Evolutionary conservation across 2,113 vertebrate genomes (phyloP).

Genomic region (Colius striatus): DNA sequence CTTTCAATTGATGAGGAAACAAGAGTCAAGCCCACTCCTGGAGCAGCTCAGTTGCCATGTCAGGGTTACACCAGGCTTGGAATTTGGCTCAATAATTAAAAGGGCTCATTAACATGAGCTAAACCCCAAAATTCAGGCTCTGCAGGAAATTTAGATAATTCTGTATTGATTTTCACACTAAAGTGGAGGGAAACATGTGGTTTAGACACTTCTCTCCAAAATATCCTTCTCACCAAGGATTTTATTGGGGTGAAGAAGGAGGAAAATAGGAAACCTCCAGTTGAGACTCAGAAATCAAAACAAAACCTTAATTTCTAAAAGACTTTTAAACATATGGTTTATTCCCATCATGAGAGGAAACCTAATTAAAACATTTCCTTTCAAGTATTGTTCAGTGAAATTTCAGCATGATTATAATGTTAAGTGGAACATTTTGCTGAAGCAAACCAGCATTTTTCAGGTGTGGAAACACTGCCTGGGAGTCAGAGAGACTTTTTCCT

Average conservation of each 20-base stretch:
- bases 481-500: not conserved
- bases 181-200: not conserved
- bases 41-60: not conserved
- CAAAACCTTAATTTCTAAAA: not conserved
- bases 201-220: not conserved
- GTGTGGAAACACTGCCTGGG: not conserved
- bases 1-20: not conserved
- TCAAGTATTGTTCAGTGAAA: not conserved
- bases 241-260: not conserved
- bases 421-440: not conserved
- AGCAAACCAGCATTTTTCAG: not conserved
- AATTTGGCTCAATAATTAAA: not conserved
- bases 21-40: not conserved
- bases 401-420: not conserved
- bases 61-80: not conserved
- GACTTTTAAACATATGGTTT: not conserved
- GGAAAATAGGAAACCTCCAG: not conserved
- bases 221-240: not conserved
- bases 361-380: not conserved
- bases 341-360: not conserved
- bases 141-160: not conserved
- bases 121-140: not conserved
- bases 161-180: not conserved
- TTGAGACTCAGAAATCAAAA: not conserved
- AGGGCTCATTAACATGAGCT: not conserved